These are phyloP conservation scores for Cyphomyrus discorhynchus DNA, from an alignment of 2,113 vertebrate genomes.

Conservation along the genomic window DNA sequence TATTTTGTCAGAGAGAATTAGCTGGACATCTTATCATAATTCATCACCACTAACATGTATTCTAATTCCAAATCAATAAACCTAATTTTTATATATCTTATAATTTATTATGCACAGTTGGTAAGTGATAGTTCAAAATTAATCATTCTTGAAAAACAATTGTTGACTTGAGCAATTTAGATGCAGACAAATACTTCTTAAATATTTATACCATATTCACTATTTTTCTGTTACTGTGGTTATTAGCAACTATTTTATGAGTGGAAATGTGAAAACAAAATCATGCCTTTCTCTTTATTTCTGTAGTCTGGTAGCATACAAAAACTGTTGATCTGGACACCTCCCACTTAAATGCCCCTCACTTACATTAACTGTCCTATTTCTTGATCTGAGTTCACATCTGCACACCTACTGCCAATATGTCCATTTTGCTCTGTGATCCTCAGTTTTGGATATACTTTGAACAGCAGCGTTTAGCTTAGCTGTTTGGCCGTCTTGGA, in stretches of 20 bases:
- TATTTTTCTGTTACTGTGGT: background rate
- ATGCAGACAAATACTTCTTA: background rate
- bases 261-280: background rate
- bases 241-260: background rate
- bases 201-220: background rate
- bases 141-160: background rate
- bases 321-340: background rate
- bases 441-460: background rate
- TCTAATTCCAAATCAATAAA: slow-evolving; percentile 25
- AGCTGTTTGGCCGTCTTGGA: background rate
- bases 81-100: background rate
- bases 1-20: slow-evolving; percentile 17
- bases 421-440: background rate
- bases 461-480: background rate
- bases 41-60: slow-evolving; percentile 18
- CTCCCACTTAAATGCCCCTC: background rate
- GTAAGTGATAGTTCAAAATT: background rate
- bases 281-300: background rate
- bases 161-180: background rate
- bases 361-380: background rate
- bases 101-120: slow-evolving; percentile 30
- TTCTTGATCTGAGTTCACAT: background rate
- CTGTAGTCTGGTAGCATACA: background rate
- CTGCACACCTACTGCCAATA: background rate
- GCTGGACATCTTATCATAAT: slow-evolving; percentile 23